phyloP scores from a whole-genome alignment of 2,888 invertebrate species.

The Marasmarcha lunaedactyla region DNA sequence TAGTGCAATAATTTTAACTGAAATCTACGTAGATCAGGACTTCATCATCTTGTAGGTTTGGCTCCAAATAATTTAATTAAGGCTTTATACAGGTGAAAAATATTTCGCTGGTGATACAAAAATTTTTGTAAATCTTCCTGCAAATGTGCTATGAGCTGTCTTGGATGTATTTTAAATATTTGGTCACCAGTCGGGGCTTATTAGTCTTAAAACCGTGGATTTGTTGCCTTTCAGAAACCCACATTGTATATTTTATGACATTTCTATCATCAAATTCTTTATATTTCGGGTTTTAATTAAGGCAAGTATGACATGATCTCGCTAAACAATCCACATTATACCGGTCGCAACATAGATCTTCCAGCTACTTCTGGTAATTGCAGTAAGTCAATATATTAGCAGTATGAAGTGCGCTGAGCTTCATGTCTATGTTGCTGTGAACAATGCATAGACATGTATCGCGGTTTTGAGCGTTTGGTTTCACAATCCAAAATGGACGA shows the following conservation, averaged over 20 bases:
- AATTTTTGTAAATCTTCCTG: slow-evolving; percentile 18
- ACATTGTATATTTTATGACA: slow-evolving; percentile 15
- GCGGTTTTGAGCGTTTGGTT: slow-evolving; percentile 17
- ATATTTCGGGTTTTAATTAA: slow-evolving; percentile 16
- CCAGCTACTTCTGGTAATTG: slow-evolving; percentile 14
- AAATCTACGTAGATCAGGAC: slow-evolving; percentile 10
- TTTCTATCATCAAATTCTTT: slow-evolving; percentile 17
- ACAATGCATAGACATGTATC: slow-evolving; percentile 19
- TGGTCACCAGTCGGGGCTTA: slow-evolving; percentile 4
- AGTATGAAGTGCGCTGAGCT: slow-evolving; percentile 13
- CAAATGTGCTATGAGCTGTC: slow-evolving; percentile 4
- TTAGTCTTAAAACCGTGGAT: slow-evolving; percentile 18
- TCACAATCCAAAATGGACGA: slow-evolving; percentile 20
- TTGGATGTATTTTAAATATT: slow-evolving; percentile 13
- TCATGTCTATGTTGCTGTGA: slow-evolving; percentile 18
- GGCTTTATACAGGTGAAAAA: slow-evolving; percentile 12
- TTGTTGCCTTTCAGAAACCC: slow-evolving; percentile 14
- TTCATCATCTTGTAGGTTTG: slow-evolving; percentile 11
- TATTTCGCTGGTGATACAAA: slow-evolving; percentile 17
- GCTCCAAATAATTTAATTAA: slow-evolving; percentile 11
- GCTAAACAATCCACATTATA: slow-evolving; percentile 14
- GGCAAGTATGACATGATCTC: slow-evolving; percentile 15
- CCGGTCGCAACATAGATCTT: slow-evolving; percentile 7
- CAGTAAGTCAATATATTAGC: slow-evolving; percentile 15
- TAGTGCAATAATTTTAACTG: too few species aligned